These are phyloP conservation scores for Thunnus maccoyii DNA, from an alignment of 2,113 vertebrate genomes.

Conservation along the genomic window DNA sequence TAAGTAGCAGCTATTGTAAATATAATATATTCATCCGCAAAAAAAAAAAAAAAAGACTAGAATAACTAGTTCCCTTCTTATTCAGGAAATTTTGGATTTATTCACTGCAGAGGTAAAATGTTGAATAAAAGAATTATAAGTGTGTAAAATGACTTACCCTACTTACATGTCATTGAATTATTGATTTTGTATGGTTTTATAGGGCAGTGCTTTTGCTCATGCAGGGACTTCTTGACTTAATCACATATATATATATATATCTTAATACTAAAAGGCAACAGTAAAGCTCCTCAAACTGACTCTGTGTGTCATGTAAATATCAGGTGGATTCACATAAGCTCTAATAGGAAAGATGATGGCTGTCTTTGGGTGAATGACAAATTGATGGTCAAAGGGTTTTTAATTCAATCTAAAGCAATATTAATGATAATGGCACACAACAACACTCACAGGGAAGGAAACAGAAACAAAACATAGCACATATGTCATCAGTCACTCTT, in stretches of 20 bases:
- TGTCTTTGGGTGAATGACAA: neutral
- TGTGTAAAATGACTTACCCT: constrained; percentile 11
- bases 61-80: constrained; percentile 11
- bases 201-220: constrained; percentile 10
- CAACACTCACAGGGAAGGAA: constrained; percentile 12
- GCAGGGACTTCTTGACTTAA: neutral
- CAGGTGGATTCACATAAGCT: neutral
- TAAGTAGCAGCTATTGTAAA: constrained; percentile 69
- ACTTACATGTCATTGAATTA: neutral
- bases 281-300: neutral
- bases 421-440: constrained; percentile 53
- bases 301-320: constrained; percentile 28
- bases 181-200: constrained; percentile 40
- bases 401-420: constrained; percentile 71
- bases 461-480: constrained; percentile 22
- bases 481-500: neutral
- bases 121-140: neutral
- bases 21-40: constrained; percentile 39
- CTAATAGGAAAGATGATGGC: neutral
- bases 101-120: neutral
- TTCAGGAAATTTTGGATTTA: constrained; percentile 51
- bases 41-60: constrained; percentile 60
- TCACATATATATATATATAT: neutral
- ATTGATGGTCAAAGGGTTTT: constrained; percentile 11
- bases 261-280: neutral